These are phyloP conservation scores for Macaria notata DNA, from an alignment of 2,888 invertebrate genomes.

Conservation along the genomic window DNA sequence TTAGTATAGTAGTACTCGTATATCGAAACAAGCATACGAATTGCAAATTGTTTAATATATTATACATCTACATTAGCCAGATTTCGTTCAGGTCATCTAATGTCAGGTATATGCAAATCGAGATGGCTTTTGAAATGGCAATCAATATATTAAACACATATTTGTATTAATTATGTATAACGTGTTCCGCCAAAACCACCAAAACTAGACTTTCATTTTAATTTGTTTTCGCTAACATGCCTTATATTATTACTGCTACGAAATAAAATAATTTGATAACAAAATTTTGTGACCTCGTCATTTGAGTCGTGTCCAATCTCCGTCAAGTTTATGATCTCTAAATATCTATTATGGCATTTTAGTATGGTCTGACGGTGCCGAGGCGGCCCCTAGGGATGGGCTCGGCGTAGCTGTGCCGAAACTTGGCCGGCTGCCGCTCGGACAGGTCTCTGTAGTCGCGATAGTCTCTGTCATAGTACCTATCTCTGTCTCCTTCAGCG, in stretches of 20 bases:
- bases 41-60: no score
- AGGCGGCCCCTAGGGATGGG: conserved; percentile 80
- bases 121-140: background rate
- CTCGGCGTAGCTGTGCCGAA: conserved; percentile 86
- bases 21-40: no score
- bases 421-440: conserved; percentile 71
- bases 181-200: no score
- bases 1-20: background rate
- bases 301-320: conserved; percentile 33
- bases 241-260: no score
- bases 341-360: conserved; percentile 73
- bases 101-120: conserved; percentile 5
- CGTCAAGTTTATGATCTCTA: conserved; percentile 40
- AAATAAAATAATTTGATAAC: conserved; percentile 5
- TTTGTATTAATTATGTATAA: no score
- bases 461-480: conserved; percentile 72
- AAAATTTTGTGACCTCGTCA: conserved; percentile 13
- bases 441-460: conserved; percentile 70
- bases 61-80: background rate
- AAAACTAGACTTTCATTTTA: background rate
- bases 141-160: conserved; percentile 2
- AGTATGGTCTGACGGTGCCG: conserved; percentile 77
- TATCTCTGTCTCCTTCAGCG: conserved; percentile 67
- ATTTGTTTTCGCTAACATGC: background rate
- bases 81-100: conserved; percentile 1